Evolutionary conservation across 1,140 invertebrate genomes (phyloP).

Genomic region (Neuroterus valhalla): DNA sequence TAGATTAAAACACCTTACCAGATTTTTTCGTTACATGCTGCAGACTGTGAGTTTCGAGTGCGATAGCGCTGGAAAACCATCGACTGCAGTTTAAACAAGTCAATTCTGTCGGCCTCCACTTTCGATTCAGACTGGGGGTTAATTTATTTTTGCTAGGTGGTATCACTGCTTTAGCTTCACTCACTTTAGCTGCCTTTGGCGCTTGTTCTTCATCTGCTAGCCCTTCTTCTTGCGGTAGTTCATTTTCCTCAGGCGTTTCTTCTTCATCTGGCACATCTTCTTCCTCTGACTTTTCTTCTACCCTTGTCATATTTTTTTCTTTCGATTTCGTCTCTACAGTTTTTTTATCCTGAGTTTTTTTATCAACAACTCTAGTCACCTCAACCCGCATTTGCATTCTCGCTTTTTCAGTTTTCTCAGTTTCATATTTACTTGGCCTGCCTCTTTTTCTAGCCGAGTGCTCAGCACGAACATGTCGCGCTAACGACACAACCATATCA

Average conservation of each 20-base stretch:
- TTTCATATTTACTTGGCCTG: conserved; percentile 48
- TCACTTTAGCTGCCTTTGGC: conserved; percentile 12
- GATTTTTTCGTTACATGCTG: conserved; percentile 65
- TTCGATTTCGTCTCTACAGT: conserved; percentile 26
- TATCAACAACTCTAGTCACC: conserved; percentile 31
- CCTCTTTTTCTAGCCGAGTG: conserved; percentile 63
- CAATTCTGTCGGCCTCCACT: conserved; percentile 59
- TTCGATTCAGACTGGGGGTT: conserved; percentile 37
- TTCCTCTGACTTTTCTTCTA: conserved; percentile 18
- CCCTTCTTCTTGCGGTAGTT: not conserved
- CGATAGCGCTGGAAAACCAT: conserved; percentile 61
- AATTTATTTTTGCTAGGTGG: conserved; percentile 42
- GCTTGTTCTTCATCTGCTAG: conserved; percentile 32
- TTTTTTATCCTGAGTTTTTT: conserved; percentile 29
- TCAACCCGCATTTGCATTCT: not conserved
- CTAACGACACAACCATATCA: conserved; percentile 67
- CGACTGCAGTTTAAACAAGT: conserved; percentile 59
- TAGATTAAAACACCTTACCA: conserved; percentile 44
- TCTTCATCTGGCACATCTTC: conserved; percentile 29
- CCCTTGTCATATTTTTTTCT: conserved; percentile 8
- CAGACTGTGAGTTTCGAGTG: conserved; percentile 57
- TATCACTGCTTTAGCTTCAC: conserved; percentile 37
- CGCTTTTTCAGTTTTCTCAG: not conserved
- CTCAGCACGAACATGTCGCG: conserved; percentile 64
- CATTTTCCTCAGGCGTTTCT: conserved; percentile 35